Evolutionary conservation across 64 coral and sea anemone genomes (phyloP).

Genomic region (Catalaphyllia jardinei): DNA sequence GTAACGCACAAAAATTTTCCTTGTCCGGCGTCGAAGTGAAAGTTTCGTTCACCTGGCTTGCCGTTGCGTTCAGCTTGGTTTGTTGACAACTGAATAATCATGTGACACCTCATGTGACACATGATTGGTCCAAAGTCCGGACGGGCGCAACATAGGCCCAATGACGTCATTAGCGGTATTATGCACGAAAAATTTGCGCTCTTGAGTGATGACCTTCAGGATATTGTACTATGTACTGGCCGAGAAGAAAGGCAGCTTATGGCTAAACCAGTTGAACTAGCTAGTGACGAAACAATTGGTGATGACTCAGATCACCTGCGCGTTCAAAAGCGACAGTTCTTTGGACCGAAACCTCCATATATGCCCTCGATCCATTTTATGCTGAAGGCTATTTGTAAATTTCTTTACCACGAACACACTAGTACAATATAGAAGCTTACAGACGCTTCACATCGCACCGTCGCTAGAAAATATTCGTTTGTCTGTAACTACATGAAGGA

Average conservation of each 20-base stretch:
- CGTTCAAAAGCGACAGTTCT: too few species aligned
- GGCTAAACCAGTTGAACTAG: too few species aligned
- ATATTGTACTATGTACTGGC: background rate
- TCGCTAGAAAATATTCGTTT: background rate
- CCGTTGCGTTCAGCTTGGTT: background rate
- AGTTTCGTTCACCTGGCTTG: too few species aligned
- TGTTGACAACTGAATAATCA: background rate
- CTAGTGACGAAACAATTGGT: too few species aligned
- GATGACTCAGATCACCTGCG: too few species aligned
- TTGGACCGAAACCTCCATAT: too few species aligned
- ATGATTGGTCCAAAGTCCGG: background rate
- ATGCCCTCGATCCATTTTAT: too few species aligned
- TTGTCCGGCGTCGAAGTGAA: too few species aligned
- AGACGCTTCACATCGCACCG: background rate
- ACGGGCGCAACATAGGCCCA: background rate
- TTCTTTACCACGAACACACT: too few species aligned
- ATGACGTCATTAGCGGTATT: background rate
- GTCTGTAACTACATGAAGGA: background rate
- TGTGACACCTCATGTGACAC: background rate
- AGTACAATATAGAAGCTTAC: background rate
- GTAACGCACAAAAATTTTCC: background rate
- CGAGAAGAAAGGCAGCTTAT: too few species aligned
- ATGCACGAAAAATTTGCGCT: background rate
- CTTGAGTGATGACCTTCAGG: background rate
- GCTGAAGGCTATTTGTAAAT: too few species aligned